Base-by-base conservation (phyloP, 2,888 invertebrate genomes). In the Tetrapedia diversipes region DNA sequence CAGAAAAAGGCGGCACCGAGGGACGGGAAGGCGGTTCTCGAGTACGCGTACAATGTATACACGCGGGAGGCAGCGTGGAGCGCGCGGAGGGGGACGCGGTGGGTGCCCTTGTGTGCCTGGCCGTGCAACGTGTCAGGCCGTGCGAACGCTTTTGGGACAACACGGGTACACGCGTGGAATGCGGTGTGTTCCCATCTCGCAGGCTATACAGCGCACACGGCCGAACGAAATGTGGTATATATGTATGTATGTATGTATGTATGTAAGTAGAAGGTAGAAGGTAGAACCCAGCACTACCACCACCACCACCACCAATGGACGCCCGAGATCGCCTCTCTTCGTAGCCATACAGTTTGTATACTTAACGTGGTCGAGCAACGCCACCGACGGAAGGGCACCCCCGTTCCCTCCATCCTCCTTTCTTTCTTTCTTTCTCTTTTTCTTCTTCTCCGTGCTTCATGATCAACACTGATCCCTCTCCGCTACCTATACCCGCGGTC, bases 171-270 rank as follows among this genome's bases (percentile, higher is more conserved):
- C 49, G 66, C 64, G 54, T 51, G 81, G 80, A 81, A 80, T 80
- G 66, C 77, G 65, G 63, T 19, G 66, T 54, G 69, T 78, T 74
- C 71, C 64, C 73, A 76, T 76, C 72, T 61, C 24, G 65, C 60
- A 24, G 41, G 47, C 49, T 65, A 53, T 47, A 60, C 34, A 56
- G n/a, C n/a, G n/a, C 59, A 66, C 60, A 67, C 57, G 60, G 43
- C 37, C 47, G 53, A 79, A 79, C 75, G 79, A 84, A 82, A 84
- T 82, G 75, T 84, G 66, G 84, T 84, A 82, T 77, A n/a, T n/a
- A n/a, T n/a, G n/a, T n/a, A n/a, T n/a, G n/a, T n/a, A n/a, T n/a
- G n/a, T n/a, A n/a, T n/a, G n/a, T n/a, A n/a, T n/a, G n/a, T n/a
- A n/a, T n/a, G n/a, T n/a, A n/a, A n/a, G 64, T 82, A 74, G 82